These are phyloP conservation scores for Panurus biarmicus DNA, from an alignment of 2,113 vertebrate genomes.

Conservation along the genomic window DNA sequence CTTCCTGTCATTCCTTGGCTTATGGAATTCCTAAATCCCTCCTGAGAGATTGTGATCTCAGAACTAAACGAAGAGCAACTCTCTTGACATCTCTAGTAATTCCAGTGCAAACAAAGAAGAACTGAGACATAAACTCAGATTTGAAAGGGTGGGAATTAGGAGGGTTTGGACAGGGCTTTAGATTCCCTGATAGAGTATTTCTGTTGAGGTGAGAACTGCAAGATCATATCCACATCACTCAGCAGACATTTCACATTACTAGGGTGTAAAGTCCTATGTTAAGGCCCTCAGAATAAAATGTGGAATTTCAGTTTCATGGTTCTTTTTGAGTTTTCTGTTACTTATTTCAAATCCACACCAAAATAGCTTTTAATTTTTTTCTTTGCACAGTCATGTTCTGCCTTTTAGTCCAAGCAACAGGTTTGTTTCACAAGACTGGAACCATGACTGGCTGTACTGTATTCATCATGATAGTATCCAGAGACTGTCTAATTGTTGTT, in stretches of 20 bases:
- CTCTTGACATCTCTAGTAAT: not conserved
- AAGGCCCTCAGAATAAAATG: not conserved
- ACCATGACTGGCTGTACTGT: not conserved
- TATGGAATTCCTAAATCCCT: not conserved
- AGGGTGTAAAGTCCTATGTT: not conserved
- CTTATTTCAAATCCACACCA: not conserved
- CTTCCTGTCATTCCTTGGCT: not conserved
- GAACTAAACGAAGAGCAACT: not conserved
- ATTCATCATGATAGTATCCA: not conserved
- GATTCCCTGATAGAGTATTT: not conserved
- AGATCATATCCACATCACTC: not conserved
- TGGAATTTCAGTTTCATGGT: not conserved
- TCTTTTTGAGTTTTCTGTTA: not conserved
- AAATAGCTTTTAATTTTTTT: not conserved
- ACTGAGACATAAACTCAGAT: not conserved
- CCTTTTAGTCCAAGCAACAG: not conserved
- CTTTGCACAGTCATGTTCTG: not conserved
- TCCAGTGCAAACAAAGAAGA: not conserved
- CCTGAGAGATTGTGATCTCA: not conserved
- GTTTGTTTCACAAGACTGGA: not conserved
- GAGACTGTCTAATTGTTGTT: not conserved
- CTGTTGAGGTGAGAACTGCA: not conserved
- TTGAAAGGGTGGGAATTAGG: not conserved
- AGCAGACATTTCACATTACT: not conserved
- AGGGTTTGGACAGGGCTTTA: not conserved